Percentiles rank a stretch among this genome's conserved stretches.
Evolutionary conservation across 2,888 invertebrate genomes (phyloP).

Genomic region (Drosophila tanythrix): DNA sequence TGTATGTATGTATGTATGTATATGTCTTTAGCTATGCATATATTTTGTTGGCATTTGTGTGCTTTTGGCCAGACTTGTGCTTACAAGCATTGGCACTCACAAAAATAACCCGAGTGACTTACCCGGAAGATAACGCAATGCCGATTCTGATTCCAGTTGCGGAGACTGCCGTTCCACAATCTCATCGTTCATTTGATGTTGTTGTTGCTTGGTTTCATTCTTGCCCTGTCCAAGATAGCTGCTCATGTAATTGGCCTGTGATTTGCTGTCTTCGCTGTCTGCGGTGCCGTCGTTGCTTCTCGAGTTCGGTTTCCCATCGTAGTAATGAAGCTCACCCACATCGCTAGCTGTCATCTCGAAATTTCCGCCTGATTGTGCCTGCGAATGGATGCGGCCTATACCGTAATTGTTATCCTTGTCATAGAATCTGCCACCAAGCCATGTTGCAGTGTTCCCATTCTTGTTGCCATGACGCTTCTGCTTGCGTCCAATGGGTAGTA

Average conservation of each 20-base stretch:
- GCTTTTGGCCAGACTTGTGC: constrained; percentile 13
- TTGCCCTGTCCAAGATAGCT: constrained; percentile 31
- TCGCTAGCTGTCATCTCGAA: constrained; percentile 28
- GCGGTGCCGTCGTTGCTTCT: not conserved
- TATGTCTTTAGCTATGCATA: constrained; percentile 8
- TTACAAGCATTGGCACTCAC: constrained; percentile 35
- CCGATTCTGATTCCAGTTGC: constrained; percentile 37
- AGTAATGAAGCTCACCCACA: constrained; percentile 62
- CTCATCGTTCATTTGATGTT: constrained; percentile 31
- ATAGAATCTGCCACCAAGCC: constrained; percentile 19
- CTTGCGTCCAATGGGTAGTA: constrained; percentile 44
- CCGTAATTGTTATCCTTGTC: constrained; percentile 31
- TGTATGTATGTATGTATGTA: not conserved
- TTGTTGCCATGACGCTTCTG: constrained; percentile 42
- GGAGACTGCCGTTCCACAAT: constrained; percentile 33
- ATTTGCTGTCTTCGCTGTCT: constrained; percentile 26
- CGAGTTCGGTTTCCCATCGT: constrained; percentile 27
- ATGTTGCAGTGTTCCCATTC: constrained; percentile 6
- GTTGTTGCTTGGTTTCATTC: constrained; percentile 27
- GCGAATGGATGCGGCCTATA: constrained; percentile 21
- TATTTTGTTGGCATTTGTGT: constrained; percentile 7
- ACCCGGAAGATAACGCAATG: constrained; percentile 49
- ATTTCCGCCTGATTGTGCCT: constrained; percentile 30
- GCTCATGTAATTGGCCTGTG: constrained; percentile 51
- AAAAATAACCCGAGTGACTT: constrained; percentile 43